Evolutionary conservation across 30 jellyfish, hydroid and myxozoan genomes (phyloP).

Genomic region (Aurelia sp.): DNA sequence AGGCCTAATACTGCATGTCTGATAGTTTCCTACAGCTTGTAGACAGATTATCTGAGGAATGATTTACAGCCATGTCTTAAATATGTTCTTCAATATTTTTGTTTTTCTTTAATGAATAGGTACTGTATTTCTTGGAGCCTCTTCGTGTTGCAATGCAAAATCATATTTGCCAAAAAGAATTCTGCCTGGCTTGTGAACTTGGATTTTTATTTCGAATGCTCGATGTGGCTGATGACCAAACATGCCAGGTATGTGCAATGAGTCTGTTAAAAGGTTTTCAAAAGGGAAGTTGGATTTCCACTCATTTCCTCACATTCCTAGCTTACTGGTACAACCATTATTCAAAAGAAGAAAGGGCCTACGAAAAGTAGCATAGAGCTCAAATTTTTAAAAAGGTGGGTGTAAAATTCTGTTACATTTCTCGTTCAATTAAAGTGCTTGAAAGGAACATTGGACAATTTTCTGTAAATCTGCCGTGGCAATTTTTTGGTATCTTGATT

Average conservation of each 20-base stretch:
- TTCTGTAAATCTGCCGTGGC: no score
- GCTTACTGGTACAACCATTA: background rate
- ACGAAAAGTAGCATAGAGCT: no score
- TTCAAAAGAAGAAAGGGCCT: background rate
- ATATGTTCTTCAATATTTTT: no score
- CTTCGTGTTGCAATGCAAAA: slow-evolving; percentile 83
- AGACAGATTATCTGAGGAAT: no score
- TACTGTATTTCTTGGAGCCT: slow-evolving; percentile 84
- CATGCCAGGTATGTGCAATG: slow-evolving; percentile 84
- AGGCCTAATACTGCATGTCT: no score
- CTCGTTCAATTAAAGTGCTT: no score
- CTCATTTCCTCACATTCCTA: background rate
- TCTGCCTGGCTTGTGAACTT: slow-evolving; percentile 96
- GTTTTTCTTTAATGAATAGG: slow-evolving; percentile 32
- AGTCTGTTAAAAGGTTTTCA: background rate
- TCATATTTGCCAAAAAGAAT: slow-evolving; percentile 89
- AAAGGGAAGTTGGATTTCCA: background rate
- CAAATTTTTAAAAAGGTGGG: no score
- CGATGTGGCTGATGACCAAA: slow-evolving; percentile 91
- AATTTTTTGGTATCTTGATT: no score
- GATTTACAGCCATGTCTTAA: no score
- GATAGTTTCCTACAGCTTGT: no score
- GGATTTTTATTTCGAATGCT: slow-evolving; percentile 93
- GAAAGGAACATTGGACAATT: no score
- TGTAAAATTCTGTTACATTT: no score